These are phyloP conservation scores for Sanderia malayensis DNA, from an alignment of 30 jellyfish, hydroid and myxozoan species.

Conservation along the genomic window DNA sequence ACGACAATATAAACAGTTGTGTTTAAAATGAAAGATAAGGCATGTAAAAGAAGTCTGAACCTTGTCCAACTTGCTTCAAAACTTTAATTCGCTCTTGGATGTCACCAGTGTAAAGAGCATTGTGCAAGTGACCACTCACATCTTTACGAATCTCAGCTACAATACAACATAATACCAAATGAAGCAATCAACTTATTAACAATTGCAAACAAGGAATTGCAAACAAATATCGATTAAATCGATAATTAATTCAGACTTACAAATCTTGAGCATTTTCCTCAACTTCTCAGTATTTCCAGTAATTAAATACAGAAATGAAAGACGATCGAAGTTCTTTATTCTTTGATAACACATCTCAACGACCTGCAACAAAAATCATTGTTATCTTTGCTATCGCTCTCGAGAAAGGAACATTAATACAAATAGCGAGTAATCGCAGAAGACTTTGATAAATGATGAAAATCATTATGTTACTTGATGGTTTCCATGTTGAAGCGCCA, in stretches of 20 bases:
- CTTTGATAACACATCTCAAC: constrained; percentile 98
- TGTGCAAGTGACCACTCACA: constrained; percentile 95
- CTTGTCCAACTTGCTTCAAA: constrained; percentile 96
- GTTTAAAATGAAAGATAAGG: no score
- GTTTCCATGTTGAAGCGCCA: constrained; percentile 94
- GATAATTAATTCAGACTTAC: constrained; percentile 51
- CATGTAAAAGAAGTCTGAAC: no score
- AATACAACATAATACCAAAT: not conserved
- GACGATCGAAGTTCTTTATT: constrained; percentile 82
- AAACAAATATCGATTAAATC: not conserved
- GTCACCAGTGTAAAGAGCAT: constrained; percentile 91
- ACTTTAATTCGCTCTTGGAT: constrained; percentile 88
- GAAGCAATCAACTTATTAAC: not conserved
- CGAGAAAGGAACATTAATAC: no score
- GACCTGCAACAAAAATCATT: constrained; percentile 40
- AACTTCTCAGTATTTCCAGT: constrained; percentile 92
- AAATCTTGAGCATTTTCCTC: constrained; percentile 84
- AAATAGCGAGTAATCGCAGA: no score
- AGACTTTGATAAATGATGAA: no score
- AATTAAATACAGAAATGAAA: constrained; percentile 82
- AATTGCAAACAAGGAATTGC: no score
- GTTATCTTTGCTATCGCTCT: no score
- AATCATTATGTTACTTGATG: constrained; percentile 91
- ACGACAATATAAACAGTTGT: no score
- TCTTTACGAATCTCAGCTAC: constrained; percentile 94